Evolutionary conservation across 2,797 vertebrate species (phyloP).

Genomic region (Masticophis lateralis): DNA sequence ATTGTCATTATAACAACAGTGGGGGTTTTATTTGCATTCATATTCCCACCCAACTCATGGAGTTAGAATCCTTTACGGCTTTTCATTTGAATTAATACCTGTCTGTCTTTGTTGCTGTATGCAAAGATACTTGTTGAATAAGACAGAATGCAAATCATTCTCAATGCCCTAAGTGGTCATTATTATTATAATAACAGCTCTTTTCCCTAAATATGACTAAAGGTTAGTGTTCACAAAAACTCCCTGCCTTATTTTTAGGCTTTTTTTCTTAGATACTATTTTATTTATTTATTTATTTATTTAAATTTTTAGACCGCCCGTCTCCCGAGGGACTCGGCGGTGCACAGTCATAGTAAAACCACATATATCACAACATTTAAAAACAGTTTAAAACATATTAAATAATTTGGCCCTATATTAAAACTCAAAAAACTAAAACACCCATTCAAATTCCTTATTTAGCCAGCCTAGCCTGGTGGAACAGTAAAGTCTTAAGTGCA

Average conservation of each 20-base stretch:
- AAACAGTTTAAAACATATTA: no score
- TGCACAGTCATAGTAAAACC: no score
- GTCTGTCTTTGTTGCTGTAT: conserved; percentile 37
- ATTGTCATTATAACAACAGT: conserved; percentile 57
- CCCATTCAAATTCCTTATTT: no score
- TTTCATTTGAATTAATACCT: conserved; percentile 13
- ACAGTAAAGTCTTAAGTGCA: no score
- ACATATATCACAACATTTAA: no score
- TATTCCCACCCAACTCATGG: conserved; percentile 30
- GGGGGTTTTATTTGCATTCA: conserved; percentile 40
- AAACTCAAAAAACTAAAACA: no score
- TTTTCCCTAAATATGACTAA: neutral
- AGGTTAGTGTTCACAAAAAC: neutral
- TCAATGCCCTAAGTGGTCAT: conserved; percentile 12
- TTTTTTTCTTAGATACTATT: conserved; percentile 13
- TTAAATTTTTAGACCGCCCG: no score
- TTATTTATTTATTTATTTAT: no score
- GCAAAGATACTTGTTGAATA: conserved; percentile 23
- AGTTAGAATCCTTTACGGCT: conserved; percentile 36
- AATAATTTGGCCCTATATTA: no score
- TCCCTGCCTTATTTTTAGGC: neutral
- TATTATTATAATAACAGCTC: conserved; percentile 6
- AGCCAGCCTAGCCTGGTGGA: no score
- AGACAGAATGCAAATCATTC: neutral
- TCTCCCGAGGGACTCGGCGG: no score